A percentile compares a stretch with the other conserved stretches of the same genome.
phyloP scores from a whole-genome alignment of 2,888 invertebrate species.

The Lissocephala sabroskyi region DNA sequence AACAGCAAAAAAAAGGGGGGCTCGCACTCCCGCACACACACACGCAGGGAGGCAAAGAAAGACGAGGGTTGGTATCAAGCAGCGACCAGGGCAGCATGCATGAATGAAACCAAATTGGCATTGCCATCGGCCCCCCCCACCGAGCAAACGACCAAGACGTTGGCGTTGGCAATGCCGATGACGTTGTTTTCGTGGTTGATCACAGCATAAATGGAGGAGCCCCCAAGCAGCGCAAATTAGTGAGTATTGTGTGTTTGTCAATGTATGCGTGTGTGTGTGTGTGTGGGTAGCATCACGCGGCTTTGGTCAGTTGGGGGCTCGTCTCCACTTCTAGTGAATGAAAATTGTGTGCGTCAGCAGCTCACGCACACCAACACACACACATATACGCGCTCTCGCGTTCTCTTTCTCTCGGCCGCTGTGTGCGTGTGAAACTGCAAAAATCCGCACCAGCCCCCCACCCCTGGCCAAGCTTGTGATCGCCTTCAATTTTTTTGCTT shows the following conservation, averaged over 20 bases:
- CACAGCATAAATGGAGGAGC: no score
- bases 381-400: slow-evolving; percentile 14
- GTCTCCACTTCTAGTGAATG: slow-evolving; percentile 26
- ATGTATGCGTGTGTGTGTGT: slow-evolving; percentile 7
- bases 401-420: slow-evolving; percentile 15
- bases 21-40: no score
- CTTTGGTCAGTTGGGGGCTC: slow-evolving; percentile 46
- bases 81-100: no score
- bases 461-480: slow-evolving; percentile 16
- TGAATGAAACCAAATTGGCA: no score
- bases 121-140: no score
- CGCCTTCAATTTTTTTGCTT: slow-evolving; percentile 37
- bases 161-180: background rate
- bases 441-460: no score
- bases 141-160: background rate
- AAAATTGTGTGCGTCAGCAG: slow-evolving; percentile 22
- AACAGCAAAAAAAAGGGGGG: slow-evolving; percentile 1
- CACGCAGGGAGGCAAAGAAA: background rate
- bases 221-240: no score
- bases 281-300: slow-evolving; percentile 18
- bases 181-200: no score
- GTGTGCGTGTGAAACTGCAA: background rate
- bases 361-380: slow-evolving; percentile 15
- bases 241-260: background rate
- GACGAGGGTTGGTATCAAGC: background rate